Evolutionary conservation across 1,140 invertebrate genomes (phyloP).

Genomic region (Gonioctena quinquepunctata): DNA sequence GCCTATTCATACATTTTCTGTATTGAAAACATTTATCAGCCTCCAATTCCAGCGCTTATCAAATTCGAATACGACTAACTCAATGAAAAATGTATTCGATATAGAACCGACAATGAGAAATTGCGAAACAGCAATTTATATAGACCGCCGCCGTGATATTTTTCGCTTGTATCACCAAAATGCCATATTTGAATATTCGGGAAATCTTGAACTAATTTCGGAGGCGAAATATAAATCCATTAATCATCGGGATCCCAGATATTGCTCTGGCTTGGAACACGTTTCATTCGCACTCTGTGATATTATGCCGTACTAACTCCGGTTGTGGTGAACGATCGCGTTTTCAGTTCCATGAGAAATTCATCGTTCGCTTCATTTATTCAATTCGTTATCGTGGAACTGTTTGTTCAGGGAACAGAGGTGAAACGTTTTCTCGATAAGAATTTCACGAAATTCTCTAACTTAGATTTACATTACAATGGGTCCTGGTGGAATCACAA

Average conservation of each 20-base stretch:
- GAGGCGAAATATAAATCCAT: constrained; percentile 15
- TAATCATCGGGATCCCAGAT: constrained; percentile 12
- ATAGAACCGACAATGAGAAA: constrained; percentile 16
- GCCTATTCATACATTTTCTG: no score
- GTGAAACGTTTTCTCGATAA: no score
- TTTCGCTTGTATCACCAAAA: constrained; percentile 19
- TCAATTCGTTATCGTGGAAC: neutral
- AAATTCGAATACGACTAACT: neutral
- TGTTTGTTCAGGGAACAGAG: neutral
- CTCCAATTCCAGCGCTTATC: neutral
- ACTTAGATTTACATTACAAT: no score
- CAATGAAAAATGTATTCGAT: constrained; percentile 2
- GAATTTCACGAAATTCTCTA: no score
- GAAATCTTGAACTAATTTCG: constrained; percentile 23
- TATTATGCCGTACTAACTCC: neutral
- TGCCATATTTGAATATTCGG: constrained; percentile 15
- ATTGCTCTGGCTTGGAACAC: neutral
- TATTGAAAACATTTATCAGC: neutral
- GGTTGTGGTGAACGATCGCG: neutral
- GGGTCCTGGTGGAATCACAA: no score
- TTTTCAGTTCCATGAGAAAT: neutral
- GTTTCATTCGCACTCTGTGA: constrained; percentile 11
- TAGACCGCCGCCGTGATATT: constrained; percentile 10
- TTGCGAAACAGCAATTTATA: constrained; percentile 15
- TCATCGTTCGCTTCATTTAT: no score